Evolutionary conservation across 1,140 invertebrate species (phyloP).

Genomic region (Drosophila bocqueti): DNA sequence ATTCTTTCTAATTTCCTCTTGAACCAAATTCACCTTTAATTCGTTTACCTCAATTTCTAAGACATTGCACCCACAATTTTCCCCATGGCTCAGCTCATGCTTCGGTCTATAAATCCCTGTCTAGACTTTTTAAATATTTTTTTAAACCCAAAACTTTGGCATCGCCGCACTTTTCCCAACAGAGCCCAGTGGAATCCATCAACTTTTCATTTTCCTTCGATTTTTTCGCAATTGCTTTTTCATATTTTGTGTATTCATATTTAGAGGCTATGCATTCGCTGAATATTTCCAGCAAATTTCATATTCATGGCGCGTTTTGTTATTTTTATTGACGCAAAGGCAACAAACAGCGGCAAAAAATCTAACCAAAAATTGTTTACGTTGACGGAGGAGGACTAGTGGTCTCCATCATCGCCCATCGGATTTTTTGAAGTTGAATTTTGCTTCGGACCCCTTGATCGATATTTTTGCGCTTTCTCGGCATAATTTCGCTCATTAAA

Average conservation of each 20-base stretch:
- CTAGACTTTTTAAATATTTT: constrained; percentile 30
- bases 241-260: constrained; percentile 40
- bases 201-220: constrained; percentile 39
- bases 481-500: constrained; percentile 74
- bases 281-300: constrained; percentile 45
- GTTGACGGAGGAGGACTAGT: not conserved
- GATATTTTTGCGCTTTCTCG: constrained; percentile 17
- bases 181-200: constrained; percentile 11
- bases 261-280: constrained; percentile 21
- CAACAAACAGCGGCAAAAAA: constrained; percentile 15
- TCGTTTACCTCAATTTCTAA: not conserved
- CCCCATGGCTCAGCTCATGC: not conserved
- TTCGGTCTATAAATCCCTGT: constrained; percentile 24
- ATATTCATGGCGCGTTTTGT: constrained; percentile 43
- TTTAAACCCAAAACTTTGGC: constrained; percentile 18
- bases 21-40: not conserved
- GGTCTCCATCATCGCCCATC: not conserved
- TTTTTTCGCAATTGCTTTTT: constrained; percentile 29
- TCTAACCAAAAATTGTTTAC: constrained; percentile 55
- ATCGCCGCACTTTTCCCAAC: not conserved
- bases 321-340: constrained; percentile 32
- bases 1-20: not conserved
- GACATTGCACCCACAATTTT: not conserved
- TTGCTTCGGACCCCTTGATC: constrained; percentile 18
- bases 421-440: constrained; percentile 3